phyloP scores from a whole-genome alignment of 2,888 invertebrate species.

The Melanostoma scalare region DNA sequence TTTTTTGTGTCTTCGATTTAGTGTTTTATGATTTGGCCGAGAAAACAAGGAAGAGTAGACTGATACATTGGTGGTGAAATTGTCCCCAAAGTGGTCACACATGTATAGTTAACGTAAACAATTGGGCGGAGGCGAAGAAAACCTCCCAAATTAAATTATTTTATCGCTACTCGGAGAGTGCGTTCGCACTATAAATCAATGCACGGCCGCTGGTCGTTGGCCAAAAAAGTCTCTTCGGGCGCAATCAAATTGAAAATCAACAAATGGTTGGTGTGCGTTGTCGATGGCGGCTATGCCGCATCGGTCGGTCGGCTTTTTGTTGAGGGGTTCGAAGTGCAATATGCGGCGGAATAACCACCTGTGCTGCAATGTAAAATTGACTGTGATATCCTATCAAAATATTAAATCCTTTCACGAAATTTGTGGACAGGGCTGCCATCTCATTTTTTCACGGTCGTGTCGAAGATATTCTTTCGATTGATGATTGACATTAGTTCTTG shows the following conservation, averaged over 20 bases:
- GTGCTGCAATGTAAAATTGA: constrained; percentile 66
- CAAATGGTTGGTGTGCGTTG: constrained; percentile 48
- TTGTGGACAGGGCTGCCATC: constrained; percentile 18
- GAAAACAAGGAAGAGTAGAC: constrained; percentile 23
- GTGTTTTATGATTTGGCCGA: constrained; percentile 64
- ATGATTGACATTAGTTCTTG: too few species aligned
- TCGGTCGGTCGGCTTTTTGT: background rate
- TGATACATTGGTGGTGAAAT: constrained; percentile 47
- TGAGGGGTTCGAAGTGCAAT: constrained; percentile 10
- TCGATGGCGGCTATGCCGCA: background rate
- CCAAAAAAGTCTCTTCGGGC: constrained; percentile 46
- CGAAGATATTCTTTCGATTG: too few species aligned
- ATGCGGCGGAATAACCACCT: constrained; percentile 64
- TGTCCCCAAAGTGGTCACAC: constrained; percentile 68
- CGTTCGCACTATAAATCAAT: constrained; percentile 58
- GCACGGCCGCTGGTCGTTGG: constrained; percentile 40
- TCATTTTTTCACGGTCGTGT: background rate
- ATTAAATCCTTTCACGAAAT: constrained; percentile 34
- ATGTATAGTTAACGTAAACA: constrained; percentile 41
- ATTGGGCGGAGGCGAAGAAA: constrained; percentile 47
- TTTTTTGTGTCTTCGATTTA: constrained; percentile 59
- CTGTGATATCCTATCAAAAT: constrained; percentile 67
- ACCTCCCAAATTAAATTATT: constrained; percentile 62
- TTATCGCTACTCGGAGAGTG: constrained; percentile 41
- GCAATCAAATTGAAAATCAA: constrained; percentile 72